phyloP scores from a whole-genome alignment of 1,140 invertebrate genomes.

The Spodoptera litura region DNA sequence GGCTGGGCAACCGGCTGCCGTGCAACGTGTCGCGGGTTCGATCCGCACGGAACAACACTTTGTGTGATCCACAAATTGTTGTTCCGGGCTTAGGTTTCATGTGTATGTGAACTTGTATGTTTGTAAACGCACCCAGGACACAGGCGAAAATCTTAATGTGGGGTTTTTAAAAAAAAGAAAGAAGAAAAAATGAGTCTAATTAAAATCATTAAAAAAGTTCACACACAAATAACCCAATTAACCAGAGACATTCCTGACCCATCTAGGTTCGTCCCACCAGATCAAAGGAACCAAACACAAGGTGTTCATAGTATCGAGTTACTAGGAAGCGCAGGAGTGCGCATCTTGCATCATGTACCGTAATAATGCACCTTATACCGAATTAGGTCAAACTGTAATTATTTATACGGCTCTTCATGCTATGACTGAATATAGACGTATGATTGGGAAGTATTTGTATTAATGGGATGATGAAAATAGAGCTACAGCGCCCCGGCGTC shows the following conservation, averaged over 20 bases:
- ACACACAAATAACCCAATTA: background rate
- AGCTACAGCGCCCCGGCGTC: no score
- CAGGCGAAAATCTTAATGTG: no score
- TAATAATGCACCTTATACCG: slow-evolving; percentile 51
- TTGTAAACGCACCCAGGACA: no score
- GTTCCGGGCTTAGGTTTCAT: no score
- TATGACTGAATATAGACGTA: slow-evolving; percentile 36
- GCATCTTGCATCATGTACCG: slow-evolving; percentile 44
- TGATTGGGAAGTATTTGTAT: slow-evolving; percentile 14
- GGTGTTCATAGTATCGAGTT: slow-evolving; percentile 31
- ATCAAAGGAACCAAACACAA: slow-evolving; percentile 42
- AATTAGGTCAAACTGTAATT: slow-evolving; percentile 64
- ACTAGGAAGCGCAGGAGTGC: slow-evolving; percentile 41
- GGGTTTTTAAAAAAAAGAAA: no score
- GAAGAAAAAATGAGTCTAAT: no score
- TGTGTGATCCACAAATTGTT: no score
- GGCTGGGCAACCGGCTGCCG: no score
- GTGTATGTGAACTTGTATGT: no score
- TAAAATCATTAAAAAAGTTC: background rate
- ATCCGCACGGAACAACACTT: no score
- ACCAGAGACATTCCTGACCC: background rate
- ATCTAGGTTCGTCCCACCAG: background rate
- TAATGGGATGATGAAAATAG: background rate
- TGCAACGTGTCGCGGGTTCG: no score
- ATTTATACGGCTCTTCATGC: slow-evolving; percentile 68